Evolutionary conservation across 1,140 invertebrate genomes (phyloP).

Genomic region (Anoplolepis gracilipes): DNA sequence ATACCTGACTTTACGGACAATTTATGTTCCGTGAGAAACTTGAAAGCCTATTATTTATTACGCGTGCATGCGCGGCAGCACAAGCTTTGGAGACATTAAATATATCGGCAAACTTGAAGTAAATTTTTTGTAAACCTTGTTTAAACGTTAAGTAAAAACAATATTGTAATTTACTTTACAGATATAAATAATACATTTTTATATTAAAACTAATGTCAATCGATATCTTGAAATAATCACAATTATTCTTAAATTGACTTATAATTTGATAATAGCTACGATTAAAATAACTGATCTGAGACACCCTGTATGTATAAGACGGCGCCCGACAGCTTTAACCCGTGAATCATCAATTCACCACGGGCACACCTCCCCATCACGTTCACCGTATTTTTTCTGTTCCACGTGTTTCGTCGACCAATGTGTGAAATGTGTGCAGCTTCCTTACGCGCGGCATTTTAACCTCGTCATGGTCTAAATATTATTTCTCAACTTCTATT

Average conservation of each 20-base stretch:
- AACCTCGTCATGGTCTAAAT: not conserved
- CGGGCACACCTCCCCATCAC: slow-evolving; percentile 53
- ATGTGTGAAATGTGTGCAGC: slow-evolving; percentile 43
- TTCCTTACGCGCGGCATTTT: slow-evolving; percentile 40
- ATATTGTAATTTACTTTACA: not conserved
- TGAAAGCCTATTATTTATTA: not conserved
- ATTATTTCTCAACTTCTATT: not conserved
- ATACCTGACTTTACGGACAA: not conserved
- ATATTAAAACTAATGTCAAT: not conserved
- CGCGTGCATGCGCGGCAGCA: too few relatives aligned
- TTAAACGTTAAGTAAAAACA: not conserved
- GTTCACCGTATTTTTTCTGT: slow-evolving; percentile 39
- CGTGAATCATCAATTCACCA: slow-evolving; percentile 61
- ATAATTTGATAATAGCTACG: not conserved
- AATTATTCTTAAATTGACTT: not conserved
- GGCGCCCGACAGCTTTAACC: slow-evolving; percentile 33
- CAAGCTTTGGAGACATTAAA: not conserved
- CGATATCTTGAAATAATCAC: not conserved
- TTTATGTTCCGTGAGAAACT: not conserved
- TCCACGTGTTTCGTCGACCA: slow-evolving; percentile 42
- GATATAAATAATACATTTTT: not conserved
- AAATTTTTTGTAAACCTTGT: not conserved
- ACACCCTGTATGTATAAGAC: slow-evolving; percentile 52
- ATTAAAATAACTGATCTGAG: not conserved
- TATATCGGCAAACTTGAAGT: not conserved